These are phyloP conservation scores for Himalopsyche phryganea DNA, from an alignment of 1,140 invertebrate species.

Conservation along the genomic window DNA sequence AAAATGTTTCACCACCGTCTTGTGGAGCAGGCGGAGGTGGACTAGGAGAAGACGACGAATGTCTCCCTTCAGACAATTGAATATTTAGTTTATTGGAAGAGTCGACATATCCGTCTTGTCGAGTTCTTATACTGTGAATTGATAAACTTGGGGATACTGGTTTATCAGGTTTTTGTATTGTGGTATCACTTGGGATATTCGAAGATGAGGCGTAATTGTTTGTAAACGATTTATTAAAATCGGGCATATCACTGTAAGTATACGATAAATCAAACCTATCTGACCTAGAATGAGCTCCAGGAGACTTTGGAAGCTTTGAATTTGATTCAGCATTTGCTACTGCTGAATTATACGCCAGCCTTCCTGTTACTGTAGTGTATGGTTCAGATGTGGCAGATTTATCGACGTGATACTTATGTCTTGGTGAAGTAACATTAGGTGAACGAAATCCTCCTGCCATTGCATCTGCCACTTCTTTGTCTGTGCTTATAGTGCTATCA, in stretches of 20 bases:
- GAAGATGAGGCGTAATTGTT: conserved; percentile 14
- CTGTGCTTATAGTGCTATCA: conserved; percentile 48
- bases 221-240: conserved; percentile 28
- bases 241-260: conserved; percentile 39
- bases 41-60: conserved; percentile 60
- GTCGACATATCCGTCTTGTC: conserved; percentile 61
- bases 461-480: conserved; percentile 54
- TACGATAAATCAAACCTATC: conserved; percentile 51
- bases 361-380: conserved; percentile 57
- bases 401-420: conserved; percentile 53
- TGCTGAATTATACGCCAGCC: conserved; percentile 57
- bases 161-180: conserved; percentile 44
- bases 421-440: conserved; percentile 51
- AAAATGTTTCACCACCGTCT: conserved; percentile 54
- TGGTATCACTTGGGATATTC: conserved; percentile 19
- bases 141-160: conserved; percentile 60
- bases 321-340: conserved; percentile 58
- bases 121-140: conserved; percentile 60
- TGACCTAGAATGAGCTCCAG: conserved; percentile 46
- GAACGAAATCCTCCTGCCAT: conserved; percentile 45
- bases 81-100: conserved; percentile 51
- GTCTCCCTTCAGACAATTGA: conserved; percentile 52
- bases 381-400: conserved; percentile 53
- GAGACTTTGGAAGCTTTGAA: conserved; percentile 49
- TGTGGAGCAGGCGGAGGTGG: conserved; percentile 77